Evolutionary conservation across 2,888 invertebrate genomes (phyloP), one percentile per base, ranked within the genome.

Genomic region (Melanophora roralis): DNA sequence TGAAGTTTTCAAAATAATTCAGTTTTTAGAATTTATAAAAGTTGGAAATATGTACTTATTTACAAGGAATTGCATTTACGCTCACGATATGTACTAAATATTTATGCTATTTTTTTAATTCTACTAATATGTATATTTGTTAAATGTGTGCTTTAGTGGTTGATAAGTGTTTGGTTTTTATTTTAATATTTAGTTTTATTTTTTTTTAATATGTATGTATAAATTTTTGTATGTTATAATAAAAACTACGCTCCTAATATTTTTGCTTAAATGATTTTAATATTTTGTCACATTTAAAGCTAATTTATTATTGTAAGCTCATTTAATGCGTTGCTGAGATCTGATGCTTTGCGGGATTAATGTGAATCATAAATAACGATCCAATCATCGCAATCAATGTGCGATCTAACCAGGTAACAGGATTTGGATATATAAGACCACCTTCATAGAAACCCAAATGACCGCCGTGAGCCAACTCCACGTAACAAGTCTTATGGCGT

Each of bases 401-500:
- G 51, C 96, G 93, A 91, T 98, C 98, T 78, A 98, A 91, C 98
- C 98, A 98, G 76, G 97, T 97, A 73, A 97, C 94, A 0, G 96
- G 95, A 87, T 96, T 95, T 0, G 98, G 97, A 89, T 96, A 95
- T 1, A 97, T 87, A 27, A 95, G 90, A 16, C 97, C 97, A 9
- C 97, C 97, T 90, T 98, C 98, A 89, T 97, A 97, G 90, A 97
- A 98, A 19, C 98, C 98, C 82, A 98, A 92, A 90, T 98, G 98
- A 3, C 98, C 98, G 11, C 98, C 98, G 88, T 98, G 97, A 9
- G 96, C 94, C 23, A 97, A 91, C 88, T 96, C 95, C 69, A 97
- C 91, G 86, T 94, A 97, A 84, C 96, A 92, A 2, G 92, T 91
- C 84, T 94, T 94, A 60, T 92, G 92, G 75, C 92, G 93, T 8